phyloP scores from a whole-genome alignment of 2,797 vertebrate species.

The Cynodonichthys magdalenae region DNA sequence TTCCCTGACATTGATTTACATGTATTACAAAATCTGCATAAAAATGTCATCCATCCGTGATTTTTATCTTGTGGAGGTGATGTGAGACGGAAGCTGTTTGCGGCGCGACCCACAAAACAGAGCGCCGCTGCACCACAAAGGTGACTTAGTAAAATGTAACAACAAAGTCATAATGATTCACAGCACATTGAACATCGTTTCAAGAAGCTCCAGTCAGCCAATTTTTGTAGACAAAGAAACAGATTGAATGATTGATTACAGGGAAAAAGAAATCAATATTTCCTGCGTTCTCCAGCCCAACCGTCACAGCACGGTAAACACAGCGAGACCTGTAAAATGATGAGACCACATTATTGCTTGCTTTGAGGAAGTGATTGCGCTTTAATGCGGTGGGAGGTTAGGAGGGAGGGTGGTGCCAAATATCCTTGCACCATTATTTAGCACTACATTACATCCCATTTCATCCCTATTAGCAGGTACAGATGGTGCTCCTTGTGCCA shows the following conservation, averaged over 20 bases:
- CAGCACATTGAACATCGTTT: conserved; percentile 1
- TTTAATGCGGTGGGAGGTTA: conserved; percentile 51
- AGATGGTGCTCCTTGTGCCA: conserved; percentile 68
- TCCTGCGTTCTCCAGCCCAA: conserved; percentile 3
- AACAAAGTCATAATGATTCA: conserved; percentile 14
- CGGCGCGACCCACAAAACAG: not conserved
- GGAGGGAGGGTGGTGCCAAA: conserved; percentile 50
- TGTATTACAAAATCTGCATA: not conserved
- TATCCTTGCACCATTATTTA: conserved; percentile 68
- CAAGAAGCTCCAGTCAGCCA: conserved; percentile 7
- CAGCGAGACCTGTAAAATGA: conserved; percentile 32
- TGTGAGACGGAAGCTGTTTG: not conserved
- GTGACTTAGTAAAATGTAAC: conserved; percentile 1
- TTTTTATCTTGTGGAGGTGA: not conserved
- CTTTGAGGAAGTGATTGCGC: conserved; percentile 53
- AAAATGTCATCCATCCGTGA: not conserved
- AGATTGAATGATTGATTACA: conserved; percentile 25
- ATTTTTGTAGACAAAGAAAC: conserved; percentile 6
- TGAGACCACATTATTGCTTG: conserved; percentile 47
- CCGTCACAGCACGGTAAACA: conserved; percentile 40
- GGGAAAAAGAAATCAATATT: conserved; percentile 13
- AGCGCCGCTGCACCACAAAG: not conserved
- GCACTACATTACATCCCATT: conserved; percentile 74
- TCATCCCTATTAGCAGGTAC: conserved; percentile 69
- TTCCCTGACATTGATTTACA: conserved; percentile 4